These are phyloP conservation scores for Caenorhabditis drosophilae DNA, from an alignment of 2,888 invertebrate genomes.

Conservation along the genomic window DNA sequence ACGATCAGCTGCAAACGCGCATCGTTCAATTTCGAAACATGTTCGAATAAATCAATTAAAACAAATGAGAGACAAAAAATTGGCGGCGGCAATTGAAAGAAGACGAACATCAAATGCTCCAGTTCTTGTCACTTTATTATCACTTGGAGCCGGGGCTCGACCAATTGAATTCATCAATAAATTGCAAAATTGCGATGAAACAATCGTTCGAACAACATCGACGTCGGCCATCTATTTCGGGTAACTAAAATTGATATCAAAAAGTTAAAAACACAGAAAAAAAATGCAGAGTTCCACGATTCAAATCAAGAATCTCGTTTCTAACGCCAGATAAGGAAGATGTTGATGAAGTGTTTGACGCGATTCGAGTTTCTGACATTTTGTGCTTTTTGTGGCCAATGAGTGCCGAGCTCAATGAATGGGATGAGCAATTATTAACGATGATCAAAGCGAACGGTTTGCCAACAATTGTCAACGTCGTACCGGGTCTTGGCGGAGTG, in stretches of 20 bases:
- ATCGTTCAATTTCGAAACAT: slow-evolving; percentile 45
- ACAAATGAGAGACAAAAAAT: slow-evolving; percentile 39
- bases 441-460: slow-evolving; percentile 69
- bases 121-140: slow-evolving; percentile 54
- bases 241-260: slow-evolving; percentile 25
- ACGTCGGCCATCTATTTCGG: slow-evolving; percentile 48
- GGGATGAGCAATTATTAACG: slow-evolving; percentile 55
- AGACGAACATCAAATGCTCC: slow-evolving; percentile 41
- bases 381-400: slow-evolving; percentile 79
- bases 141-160: slow-evolving; percentile 46
- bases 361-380: slow-evolving; percentile 76
- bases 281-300: slow-evolving; percentile 55
- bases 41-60: slow-evolving; percentile 45
- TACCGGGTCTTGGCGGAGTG: slow-evolving; percentile 55
- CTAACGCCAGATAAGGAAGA: slow-evolving; percentile 50
- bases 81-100: slow-evolving; percentile 32
- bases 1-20: slow-evolving; percentile 18
- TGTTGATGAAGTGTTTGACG: slow-evolving; percentile 57
- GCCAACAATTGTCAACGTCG: slow-evolving; percentile 72
- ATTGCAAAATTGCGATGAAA: slow-evolving; percentile 40
- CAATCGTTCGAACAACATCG: slow-evolving; percentile 39
- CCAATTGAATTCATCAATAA: slow-evolving; percentile 44
- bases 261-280: background rate
- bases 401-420: slow-evolving; percentile 70
- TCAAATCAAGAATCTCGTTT: slow-evolving; percentile 59